Base-by-base conservation (phyloP, 2,113 vertebrate genomes). In the Otolemur garnettii region DNA sequence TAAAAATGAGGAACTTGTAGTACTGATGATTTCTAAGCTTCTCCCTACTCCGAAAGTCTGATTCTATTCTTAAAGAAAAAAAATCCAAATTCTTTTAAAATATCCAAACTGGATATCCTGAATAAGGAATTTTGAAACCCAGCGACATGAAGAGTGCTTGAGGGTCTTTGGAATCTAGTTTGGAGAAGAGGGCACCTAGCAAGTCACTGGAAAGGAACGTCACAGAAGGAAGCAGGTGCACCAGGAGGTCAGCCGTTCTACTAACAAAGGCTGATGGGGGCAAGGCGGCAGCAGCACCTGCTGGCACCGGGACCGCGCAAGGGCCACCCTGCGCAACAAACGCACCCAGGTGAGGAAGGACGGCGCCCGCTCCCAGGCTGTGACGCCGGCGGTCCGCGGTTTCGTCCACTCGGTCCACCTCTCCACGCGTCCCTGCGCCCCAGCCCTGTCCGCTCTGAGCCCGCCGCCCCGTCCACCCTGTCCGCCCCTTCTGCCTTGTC, bases 271-370 rank as follows among this genome's bases (percentile, higher is more conserved):
- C 3, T 1, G 13, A 0, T 0, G 5, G 19, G 4, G 4, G 8
- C 14, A 7, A 7, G 60, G 33, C 0, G 8, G 68, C 30, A 3
- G 4, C 38, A 19, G n/a, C 35, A 4, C 2, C 12, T 0, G 1
- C 8, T 28, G 24, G 0, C 62, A 4, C 55, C 26, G 0, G 64
- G 21, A 50, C 28, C 7, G 7, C 45, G 28, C 7, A 30, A 30
- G 15, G 74, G 60, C 60, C 60, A 50, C 60, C 8, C 60, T 2
- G 8, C 22, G 60, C 19, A 21, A 21, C 7, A 62, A 4, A 21
- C 19, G 8, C 38, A 12, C 35, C 4, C 4, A 2, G 42, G 26
- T 24, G 17, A 18, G 86, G 30, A 15, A 53, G 45, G 14, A 55
- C 21, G 0, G 30, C 21, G 10, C 1, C 30, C 5, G 38, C 18